These are phyloP conservation scores for Sarcophaga peregrina DNA, from an alignment of 1,140 invertebrate species.

Conservation along the genomic window DNA sequence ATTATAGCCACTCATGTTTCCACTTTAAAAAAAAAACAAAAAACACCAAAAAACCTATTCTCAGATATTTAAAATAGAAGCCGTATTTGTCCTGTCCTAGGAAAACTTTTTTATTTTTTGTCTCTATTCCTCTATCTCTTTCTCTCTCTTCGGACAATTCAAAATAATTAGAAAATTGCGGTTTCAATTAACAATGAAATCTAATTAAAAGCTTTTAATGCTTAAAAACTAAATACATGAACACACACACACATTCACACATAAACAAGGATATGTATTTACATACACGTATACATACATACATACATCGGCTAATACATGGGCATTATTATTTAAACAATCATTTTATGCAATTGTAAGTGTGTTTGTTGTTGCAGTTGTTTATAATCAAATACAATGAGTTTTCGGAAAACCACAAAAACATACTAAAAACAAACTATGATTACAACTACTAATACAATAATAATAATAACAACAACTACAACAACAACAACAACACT, in stretches of 20 bases:
- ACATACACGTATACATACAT: neutral
- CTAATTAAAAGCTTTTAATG: constrained; percentile 22
- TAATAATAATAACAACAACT: too few species aligned
- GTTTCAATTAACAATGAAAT: constrained; percentile 25
- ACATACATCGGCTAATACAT: neutral
- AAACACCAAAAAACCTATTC: too few species aligned
- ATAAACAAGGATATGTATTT: neutral
- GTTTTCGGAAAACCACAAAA: constrained; percentile 10
- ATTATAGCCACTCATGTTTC: too few species aligned
- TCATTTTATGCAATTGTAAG: neutral
- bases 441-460: neutral
- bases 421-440: constrained; percentile 13
- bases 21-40: too few species aligned
- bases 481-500: neutral
- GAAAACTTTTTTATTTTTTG: too few species aligned
- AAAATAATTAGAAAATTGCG: constrained; percentile 18
- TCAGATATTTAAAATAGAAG: too few species aligned
- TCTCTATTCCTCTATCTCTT: too few species aligned
- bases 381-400: neutral
- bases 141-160: neutral
- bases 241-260: neutral
- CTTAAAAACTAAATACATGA: neutral
- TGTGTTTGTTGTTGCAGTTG: neutral
- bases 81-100: too few species aligned
- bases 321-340: too few species aligned